Conservation (phyloP, 1,140 invertebrate species). For the Orussus abietinus region DNA sequence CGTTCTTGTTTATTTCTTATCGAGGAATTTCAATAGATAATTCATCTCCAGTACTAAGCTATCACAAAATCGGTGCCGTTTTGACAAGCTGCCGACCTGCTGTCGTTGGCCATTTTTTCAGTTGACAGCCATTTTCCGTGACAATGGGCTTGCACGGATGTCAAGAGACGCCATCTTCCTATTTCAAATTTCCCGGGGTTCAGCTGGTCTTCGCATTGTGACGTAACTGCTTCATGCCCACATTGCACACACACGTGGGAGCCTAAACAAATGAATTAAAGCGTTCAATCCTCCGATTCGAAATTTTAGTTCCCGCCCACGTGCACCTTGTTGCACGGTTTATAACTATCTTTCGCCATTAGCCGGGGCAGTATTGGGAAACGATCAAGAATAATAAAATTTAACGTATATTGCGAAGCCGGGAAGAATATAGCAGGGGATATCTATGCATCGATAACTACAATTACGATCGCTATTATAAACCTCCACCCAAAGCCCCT, state of each 20-base stretch:
- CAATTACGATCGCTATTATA: too few species aligned
- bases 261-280: conserved; percentile 21
- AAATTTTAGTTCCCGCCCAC: neutral
- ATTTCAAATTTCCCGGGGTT: conserved; percentile 21
- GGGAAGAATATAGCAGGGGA: too few species aligned
- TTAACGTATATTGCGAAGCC: too few species aligned
- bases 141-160: conserved; percentile 22
- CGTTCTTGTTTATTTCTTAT: too few species aligned
- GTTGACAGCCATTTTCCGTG: conserved; percentile 40
- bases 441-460: too few species aligned
- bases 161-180: conserved; percentile 33
- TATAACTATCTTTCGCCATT: too few species aligned
- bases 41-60: too few species aligned
- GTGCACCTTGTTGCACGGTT: neutral
- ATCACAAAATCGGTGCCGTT: neutral
- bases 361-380: too few species aligned
- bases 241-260: conserved; percentile 28
- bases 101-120: neutral
- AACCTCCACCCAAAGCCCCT: too few species aligned
- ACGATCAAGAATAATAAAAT: too few species aligned
- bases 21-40: too few species aligned
- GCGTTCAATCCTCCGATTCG: neutral
- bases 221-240: conserved; percentile 16
- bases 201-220: conserved; percentile 15
- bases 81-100: neutral